Base-by-base conservation (phyloP, 2,113 vertebrate genomes). In the Tamias sibiricus region DNA sequence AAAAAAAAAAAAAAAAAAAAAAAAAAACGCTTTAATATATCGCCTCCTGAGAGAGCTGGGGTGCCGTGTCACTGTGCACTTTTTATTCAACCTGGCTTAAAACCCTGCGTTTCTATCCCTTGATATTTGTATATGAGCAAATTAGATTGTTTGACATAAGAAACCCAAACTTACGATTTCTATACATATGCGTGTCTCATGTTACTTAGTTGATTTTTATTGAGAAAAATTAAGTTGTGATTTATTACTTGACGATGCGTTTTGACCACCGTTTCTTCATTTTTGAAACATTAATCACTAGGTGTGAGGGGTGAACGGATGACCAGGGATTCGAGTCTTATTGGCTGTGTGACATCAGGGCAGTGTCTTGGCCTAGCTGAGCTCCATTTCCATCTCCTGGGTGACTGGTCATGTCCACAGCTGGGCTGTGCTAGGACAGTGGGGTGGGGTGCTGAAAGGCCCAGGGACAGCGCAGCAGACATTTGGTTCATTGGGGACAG, bases 61-160 rank as follows among this genome's bases (percentile, higher is more conserved):
- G 90, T 82, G 37, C 8, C 37, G 24, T n/a, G 14, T 82, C 42
- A 59, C 62, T 37, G 2, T 72, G 30, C 0, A 1, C 87, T 88
- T 79, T 90, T 92, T 82, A 75, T 66, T 94, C 87, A 28, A 0
- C 62, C 95, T 54, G 90, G 69, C 90, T 91, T 62, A 49, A 93
- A 95, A 93, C 79, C 66, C 71, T 92, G 59, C 64, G 37, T 87
- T 94, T 74, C 83, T 84, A 16, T 35, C 84, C 84, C 80, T 95
- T 90, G 75, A 85, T 93, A 84, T 76, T 93, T 93, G 72, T 87
- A 44, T 66, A 22, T 68, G 77, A 95, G 95, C 89, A 87, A 92
- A 84, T 96, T 89, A 87, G n/a, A 68, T 81, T 83, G 64, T 82
- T 95, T 95, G 66, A 44, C 85, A 26, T 91, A 49, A 96, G 74